These are phyloP conservation scores for Caenorhabditis sp. DNA, from an alignment of 2,888 invertebrate genomes.

Conservation along the genomic window DNA sequence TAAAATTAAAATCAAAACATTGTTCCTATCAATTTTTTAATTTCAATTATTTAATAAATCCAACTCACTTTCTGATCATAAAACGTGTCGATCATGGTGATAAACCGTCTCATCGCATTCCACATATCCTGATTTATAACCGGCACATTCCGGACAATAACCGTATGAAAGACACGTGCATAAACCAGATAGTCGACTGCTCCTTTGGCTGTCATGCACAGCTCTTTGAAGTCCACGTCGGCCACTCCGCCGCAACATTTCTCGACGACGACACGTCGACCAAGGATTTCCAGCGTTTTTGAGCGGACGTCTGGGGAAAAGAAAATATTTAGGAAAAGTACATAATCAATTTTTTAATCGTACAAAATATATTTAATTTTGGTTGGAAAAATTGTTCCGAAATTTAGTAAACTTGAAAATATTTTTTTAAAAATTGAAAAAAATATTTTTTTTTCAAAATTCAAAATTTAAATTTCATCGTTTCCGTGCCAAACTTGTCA, in stretches of 20 bases:
- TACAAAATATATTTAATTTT: background rate
- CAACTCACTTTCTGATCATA: slow-evolving; percentile 93
- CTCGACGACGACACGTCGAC: slow-evolving; percentile 91
- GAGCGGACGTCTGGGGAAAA: slow-evolving; percentile 87
- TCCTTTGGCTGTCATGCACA: slow-evolving; percentile 90
- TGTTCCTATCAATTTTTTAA: background rate
- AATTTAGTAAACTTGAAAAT: too few relatives aligned
- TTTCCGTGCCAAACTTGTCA: too few relatives aligned
- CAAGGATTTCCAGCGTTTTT: slow-evolving; percentile 92
- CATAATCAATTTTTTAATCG: too few relatives aligned
- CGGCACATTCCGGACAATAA: slow-evolving; percentile 93
- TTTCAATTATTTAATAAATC: too few relatives aligned
- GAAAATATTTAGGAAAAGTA: too few relatives aligned
- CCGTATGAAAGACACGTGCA: slow-evolving; percentile 94
- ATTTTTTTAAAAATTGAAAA: too few relatives aligned
- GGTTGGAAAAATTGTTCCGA: background rate
- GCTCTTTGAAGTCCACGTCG: slow-evolving; percentile 92
- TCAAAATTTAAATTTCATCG: too few relatives aligned
- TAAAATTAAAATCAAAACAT: too few relatives aligned
- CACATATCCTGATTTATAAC: slow-evolving; percentile 89
- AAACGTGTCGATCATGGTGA: slow-evolving; percentile 95
- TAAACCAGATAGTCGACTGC: slow-evolving; percentile 96
- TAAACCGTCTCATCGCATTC: slow-evolving; percentile 95
- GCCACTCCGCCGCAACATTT: slow-evolving; percentile 94
- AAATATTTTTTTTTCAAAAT: background rate